Base-by-base conservation (phyloP, 2,888 invertebrate species). In the Rhabditoides inermis region DNA sequence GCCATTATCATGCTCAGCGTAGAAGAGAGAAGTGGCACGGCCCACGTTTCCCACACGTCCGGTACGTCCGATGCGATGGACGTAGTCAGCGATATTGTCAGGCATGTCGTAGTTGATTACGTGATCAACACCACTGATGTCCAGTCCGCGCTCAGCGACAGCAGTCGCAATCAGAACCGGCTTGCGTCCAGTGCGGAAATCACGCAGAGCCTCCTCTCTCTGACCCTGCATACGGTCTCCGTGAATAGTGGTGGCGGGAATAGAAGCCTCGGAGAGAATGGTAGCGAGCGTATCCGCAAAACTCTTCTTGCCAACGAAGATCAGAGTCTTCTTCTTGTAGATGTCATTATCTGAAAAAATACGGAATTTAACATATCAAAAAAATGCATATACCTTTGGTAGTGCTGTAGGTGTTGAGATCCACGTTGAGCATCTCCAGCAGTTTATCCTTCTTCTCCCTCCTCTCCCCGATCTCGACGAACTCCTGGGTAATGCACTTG, bases 241-340 rank as follows among this genome's bases (percentile, higher is more conserved):
- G 72, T 87, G 86, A 64, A 87, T 86, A 63, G 84, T 85, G 0
- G 86, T 86, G 0, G 85, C 81, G 1, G 4, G 83, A 82, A 53
- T 85, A 52, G 85, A 84, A n/a, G 83, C 82, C 76, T 88, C 87
- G 0, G 86, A 87, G 28, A 94, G 78, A 68, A 84, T 83, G 0
- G 86, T 84, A 0, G 90, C 92, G 23, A 90, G 79, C 76, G 88
- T 91, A 77, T 95, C 94, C 0, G 91, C 90, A 53, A 84, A 86
- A 39, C 87, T 83, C 74, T 92, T 91, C 15, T 85, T 86, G 72
- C 88, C 89, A 0, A 92, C 91, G 76, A 95, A 95, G 0, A 95
- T 86, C 36, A 92, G 80, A 0, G 67, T 60, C 60, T 75, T 68
- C 64, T 61, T 50, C 23, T 53, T 55, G 49, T 52, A 68, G 30